A percentile compares a stretch with the other conserved stretches of the same genome.
These are phyloP conservation scores for Harmothoe impar DNA, from an alignment of 2,888 invertebrate species.

Conservation along the genomic window DNA sequence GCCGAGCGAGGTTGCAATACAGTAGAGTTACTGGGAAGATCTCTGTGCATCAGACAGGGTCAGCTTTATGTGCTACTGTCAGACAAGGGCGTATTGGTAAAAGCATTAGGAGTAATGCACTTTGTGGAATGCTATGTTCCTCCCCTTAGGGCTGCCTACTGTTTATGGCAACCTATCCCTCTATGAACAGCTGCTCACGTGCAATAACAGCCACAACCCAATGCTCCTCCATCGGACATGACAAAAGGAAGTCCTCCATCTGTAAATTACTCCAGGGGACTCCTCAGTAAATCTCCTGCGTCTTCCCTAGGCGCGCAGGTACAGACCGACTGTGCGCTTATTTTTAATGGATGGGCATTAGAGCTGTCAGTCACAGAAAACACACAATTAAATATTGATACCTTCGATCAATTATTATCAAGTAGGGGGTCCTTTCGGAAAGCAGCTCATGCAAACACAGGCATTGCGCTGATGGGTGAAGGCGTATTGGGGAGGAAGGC, in stretches of 20 bases:
- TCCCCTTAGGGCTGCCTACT: not conserved
- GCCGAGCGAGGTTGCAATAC: too few species aligned
- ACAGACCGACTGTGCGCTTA: not conserved
- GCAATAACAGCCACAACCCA: not conserved
- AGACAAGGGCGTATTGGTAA: too few species aligned
- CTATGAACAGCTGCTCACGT: not conserved
- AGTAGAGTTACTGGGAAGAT: too few species aligned
- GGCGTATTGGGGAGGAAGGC: not conserved
- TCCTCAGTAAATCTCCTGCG: not conserved
- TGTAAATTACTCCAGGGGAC: not conserved
- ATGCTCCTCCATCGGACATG: not conserved
- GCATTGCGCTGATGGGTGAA: not conserved
- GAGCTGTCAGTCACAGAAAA: not conserved
- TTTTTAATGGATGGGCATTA: slow-evolving; percentile 33
- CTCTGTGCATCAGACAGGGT: too few species aligned
- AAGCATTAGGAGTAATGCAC: too few species aligned
- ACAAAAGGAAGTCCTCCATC: not conserved
- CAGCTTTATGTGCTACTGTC: too few species aligned
- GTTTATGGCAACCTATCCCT: not conserved
- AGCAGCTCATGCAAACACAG: not conserved
- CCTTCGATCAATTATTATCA: slow-evolving; percentile 7
- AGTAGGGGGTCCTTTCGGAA: not conserved
- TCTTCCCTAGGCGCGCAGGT: not conserved
- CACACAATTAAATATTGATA: slow-evolving; percentile 19
- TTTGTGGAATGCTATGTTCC: too few species aligned